Conservation (phyloP, 2,797 vertebrate genomes). For the Pseudochaenichthys georgianus region DNA sequence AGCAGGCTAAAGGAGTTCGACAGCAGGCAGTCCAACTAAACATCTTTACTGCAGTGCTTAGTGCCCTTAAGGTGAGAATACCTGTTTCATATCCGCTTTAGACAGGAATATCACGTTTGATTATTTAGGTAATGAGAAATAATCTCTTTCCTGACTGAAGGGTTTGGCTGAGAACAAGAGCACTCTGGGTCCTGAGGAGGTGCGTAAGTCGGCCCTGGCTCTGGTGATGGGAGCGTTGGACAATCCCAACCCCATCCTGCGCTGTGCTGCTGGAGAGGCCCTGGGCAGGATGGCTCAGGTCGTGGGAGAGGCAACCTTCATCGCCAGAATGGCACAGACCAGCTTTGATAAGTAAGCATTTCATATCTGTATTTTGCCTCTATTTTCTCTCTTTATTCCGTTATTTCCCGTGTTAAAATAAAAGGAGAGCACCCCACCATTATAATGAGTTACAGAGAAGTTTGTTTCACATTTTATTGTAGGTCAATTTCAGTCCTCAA, state of each 20-base stretch:
- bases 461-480: neutral
- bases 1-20: slow-evolving; percentile 98
- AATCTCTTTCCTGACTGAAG: slow-evolving; percentile 72
- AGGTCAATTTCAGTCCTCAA: neutral
- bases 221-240: slow-evolving; percentile 98
- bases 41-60: slow-evolving; percentile 98
- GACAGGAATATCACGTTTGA: neutral
- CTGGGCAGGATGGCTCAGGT: slow-evolving; percentile 99
- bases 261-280: slow-evolving; percentile 97
- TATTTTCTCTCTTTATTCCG: neutral
- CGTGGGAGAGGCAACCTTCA: slow-evolving; percentile 97
- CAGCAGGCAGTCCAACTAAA: slow-evolving; percentile 99
- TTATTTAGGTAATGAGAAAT: slow-evolving; percentile 7
- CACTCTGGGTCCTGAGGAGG: slow-evolving; percentile 96
- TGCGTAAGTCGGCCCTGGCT: slow-evolving; percentile 95
- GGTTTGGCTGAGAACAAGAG: slow-evolving; percentile 99
- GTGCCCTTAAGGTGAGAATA: slow-evolving; percentile 93
- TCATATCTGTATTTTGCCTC: neutral
- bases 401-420: neutral
- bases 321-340: slow-evolving; percentile 98
- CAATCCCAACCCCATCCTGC: slow-evolving; percentile 97
- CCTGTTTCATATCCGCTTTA: neutral
- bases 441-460: neutral
- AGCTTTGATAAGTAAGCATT: slow-evolving; percentile 97
- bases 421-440: neutral